These are phyloP conservation scores for Achroia grisella DNA, from an alignment of 1,140 invertebrate species.

Conservation along the genomic window DNA sequence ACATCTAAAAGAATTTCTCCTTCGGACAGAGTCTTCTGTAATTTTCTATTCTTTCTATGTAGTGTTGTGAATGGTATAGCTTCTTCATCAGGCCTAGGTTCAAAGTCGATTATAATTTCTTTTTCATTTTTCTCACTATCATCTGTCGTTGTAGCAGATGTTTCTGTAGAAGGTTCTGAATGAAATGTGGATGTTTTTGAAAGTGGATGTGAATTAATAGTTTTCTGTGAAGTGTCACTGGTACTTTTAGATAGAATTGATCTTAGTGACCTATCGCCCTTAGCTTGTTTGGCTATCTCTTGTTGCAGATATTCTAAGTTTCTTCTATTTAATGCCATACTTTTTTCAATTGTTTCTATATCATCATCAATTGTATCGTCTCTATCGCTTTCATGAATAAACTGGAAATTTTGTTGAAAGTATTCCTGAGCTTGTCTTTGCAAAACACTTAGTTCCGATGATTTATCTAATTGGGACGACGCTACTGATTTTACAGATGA, in stretches of 20 bases:
- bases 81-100: slow-evolving; percentile 80
- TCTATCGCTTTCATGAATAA: slow-evolving; percentile 70
- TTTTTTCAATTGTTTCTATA: slow-evolving; percentile 70
- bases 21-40: slow-evolving; percentile 87
- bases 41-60: slow-evolving; percentile 73
- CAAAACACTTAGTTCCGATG: slow-evolving; percentile 57
- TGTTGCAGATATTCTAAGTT: slow-evolving; percentile 72
- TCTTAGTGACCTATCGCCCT: slow-evolving; percentile 52
- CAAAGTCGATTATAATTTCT: slow-evolving; percentile 91
- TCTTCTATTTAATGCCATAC: slow-evolving; percentile 68
- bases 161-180: slow-evolving; percentile 70
- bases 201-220: slow-evolving; percentile 53
- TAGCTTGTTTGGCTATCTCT: slow-evolving; percentile 68
- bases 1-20: slow-evolving; percentile 84
- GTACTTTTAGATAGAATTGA: slow-evolving; percentile 64
- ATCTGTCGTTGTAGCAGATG: slow-evolving; percentile 66
- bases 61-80: slow-evolving; percentile 72
- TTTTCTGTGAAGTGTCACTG: slow-evolving; percentile 62
- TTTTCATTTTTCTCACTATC: slow-evolving; percentile 79
- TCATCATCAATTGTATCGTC: slow-evolving; percentile 72
- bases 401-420: slow-evolving; percentile 72
- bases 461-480: slow-evolving; percentile 61
- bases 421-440: slow-evolving; percentile 69
- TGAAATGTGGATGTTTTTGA: slow-evolving; percentile 72
- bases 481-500: slow-evolving; percentile 60